These are phyloP conservation scores for Drosophila quinaria DNA, from an alignment of 2,888 invertebrate species.

Conservation along the genomic window DNA sequence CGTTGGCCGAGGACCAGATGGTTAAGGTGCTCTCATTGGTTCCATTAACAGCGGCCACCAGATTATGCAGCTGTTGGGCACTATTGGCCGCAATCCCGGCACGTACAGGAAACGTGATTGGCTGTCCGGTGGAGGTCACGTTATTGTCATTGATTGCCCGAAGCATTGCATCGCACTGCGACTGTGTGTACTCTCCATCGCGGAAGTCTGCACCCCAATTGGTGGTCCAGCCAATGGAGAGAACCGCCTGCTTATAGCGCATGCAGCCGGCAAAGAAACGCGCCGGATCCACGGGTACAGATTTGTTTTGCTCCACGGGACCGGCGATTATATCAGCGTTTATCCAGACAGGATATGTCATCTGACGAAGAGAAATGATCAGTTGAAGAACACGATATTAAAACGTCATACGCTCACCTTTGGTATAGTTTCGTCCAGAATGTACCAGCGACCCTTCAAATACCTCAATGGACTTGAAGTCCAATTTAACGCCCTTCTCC, in stretches of 20 bases:
- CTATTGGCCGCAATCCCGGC: conserved; percentile 90
- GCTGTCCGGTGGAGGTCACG: conserved; percentile 87
- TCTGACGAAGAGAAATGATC: conserved; percentile 84
- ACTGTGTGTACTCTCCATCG: conserved; percentile 88
- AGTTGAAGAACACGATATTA: not conserved
- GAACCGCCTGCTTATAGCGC: conserved; percentile 88
- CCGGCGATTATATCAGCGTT: conserved; percentile 94
- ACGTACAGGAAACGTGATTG: conserved; percentile 93
- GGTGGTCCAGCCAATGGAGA: conserved; percentile 96
- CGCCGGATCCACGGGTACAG: conserved; percentile 88
- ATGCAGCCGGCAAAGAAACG: conserved; percentile 88
- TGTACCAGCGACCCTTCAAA: conserved; percentile 88
- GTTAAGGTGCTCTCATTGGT: conserved; percentile 88
- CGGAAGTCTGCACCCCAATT: conserved; percentile 87
- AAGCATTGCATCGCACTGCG: conserved; percentile 90
- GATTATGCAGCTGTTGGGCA: conserved; percentile 87
- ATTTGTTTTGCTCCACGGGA: conserved; percentile 88
- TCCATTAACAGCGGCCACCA: conserved; percentile 86
- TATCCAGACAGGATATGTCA: conserved; percentile 92
- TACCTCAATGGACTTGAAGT: conserved; percentile 93
- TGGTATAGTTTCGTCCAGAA: conserved; percentile 84
- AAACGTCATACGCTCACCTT: conserved; percentile 79
- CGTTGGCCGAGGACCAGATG: conserved; percentile 91
- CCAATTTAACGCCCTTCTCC: conserved; percentile 93
- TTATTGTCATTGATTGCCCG: conserved; percentile 86